phyloP scores from a whole-genome alignment of 1,140 invertebrate species.

The Dufourea novaeangliae region DNA sequence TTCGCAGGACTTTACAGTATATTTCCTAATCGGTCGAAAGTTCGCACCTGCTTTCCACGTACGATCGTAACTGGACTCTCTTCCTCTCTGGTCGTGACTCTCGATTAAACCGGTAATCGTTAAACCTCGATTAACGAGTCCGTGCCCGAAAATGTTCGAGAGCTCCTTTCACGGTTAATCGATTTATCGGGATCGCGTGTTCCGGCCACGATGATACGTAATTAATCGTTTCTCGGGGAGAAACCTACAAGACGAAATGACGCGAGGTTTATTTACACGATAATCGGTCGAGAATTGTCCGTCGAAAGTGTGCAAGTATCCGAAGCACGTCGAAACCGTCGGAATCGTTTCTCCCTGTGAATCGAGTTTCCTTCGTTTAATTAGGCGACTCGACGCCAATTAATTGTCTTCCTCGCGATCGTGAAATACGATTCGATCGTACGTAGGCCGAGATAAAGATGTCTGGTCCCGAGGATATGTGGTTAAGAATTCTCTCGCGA shows the following conservation, averaged over 20 bases:
- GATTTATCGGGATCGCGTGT: slow-evolving; percentile 40
- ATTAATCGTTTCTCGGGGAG: slow-evolving; percentile 21
- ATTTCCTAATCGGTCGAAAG: slow-evolving; percentile 51
- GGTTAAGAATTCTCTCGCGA: too few species aligned
- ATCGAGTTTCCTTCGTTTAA: too few species aligned
- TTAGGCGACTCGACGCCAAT: too few species aligned
- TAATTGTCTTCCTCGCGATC: too few species aligned
- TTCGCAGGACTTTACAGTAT: slow-evolving; percentile 15
- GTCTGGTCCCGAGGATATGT: too few species aligned
- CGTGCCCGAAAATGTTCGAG: slow-evolving; percentile 9
- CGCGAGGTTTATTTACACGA: slow-evolving; percentile 29
- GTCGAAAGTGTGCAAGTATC: too few species aligned
- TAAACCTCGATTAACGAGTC: slow-evolving; percentile 40
- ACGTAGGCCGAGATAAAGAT: too few species aligned
- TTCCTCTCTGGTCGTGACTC: background rate
- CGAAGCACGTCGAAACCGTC: too few species aligned
- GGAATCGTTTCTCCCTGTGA: too few species aligned
- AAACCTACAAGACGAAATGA: background rate
- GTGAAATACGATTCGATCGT: too few species aligned
- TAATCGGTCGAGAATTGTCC: slow-evolving; percentile 25
- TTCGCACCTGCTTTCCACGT: slow-evolving; percentile 43
- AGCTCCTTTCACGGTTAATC: slow-evolving; percentile 35
- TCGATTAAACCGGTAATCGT: slow-evolving; percentile 36
- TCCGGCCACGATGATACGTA: slow-evolving; percentile 17
- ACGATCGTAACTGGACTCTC: background rate